Evolutionary conservation across 2,797 vertebrate genomes (phyloP).

Genomic region (Diceros bicornis): DNA sequence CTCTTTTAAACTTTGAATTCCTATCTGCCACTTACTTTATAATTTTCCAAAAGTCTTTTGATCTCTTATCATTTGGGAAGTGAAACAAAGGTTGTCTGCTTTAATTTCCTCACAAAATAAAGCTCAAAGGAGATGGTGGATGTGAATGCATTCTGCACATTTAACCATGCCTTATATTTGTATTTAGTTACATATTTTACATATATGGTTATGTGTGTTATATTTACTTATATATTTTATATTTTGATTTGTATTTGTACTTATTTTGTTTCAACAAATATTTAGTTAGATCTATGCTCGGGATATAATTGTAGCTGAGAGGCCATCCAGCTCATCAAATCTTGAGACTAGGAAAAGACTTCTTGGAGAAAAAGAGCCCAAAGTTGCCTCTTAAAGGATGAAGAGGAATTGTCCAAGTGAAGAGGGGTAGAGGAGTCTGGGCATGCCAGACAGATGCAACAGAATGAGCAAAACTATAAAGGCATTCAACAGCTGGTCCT

Average conservation of each 20-base stretch:
- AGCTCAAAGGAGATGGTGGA: background rate
- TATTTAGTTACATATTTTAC: background rate
- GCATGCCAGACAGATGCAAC: background rate
- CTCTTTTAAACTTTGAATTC: background rate
- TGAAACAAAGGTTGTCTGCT: background rate
- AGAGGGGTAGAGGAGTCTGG: background rate
- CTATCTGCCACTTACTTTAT: background rate
- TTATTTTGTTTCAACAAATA: slow-evolving; percentile 1
- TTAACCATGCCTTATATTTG: background rate
- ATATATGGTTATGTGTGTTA: background rate
- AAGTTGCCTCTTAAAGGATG: background rate
- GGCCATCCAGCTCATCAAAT: background rate
- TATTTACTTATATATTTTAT: background rate
- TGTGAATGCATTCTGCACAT: background rate
- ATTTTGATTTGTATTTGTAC: background rate
- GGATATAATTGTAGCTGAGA: background rate
- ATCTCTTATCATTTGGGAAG: background rate
- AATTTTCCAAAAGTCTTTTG: slow-evolving; percentile 39
- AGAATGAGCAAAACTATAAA: background rate
- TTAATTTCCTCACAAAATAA: slow-evolving; percentile 41
- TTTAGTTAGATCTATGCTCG: slow-evolving; percentile 3
- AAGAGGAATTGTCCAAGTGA: background rate
- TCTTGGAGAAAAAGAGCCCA: background rate
- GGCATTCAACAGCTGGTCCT: background rate
- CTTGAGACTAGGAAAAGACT: slow-evolving; percentile 3